A percentile compares a stretch with the other conserved stretches of the same genome.
Conservation (phyloP, 2,797 vertebrate species). For the Lophotriccus pileatus region DNA sequence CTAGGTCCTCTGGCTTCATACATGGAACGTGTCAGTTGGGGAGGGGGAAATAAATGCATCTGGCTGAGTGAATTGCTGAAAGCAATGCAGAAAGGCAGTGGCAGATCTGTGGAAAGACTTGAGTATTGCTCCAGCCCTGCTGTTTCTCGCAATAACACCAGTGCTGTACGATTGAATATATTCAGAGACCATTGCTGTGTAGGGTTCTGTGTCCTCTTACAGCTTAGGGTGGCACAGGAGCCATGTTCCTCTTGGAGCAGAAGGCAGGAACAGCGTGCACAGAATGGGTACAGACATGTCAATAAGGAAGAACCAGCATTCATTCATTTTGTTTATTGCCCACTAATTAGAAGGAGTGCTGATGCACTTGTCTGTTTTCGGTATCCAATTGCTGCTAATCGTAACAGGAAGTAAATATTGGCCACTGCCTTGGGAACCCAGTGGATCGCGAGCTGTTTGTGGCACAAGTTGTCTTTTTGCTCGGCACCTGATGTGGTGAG, state of each 20-base stretch:
- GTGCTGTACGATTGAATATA: background rate
- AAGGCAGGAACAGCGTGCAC: background rate
- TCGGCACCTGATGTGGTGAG: background rate
- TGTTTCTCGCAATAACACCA: background rate
- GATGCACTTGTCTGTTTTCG: background rate
- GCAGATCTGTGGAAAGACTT: background rate
- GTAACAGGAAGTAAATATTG: background rate
- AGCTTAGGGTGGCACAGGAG: background rate
- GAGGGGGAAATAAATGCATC: background rate
- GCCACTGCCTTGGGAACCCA: background rate
- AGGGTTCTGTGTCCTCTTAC: background rate
- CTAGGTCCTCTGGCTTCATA: background rate
- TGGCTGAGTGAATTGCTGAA: background rate
- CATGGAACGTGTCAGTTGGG: rapidly evolving
- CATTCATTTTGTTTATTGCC: background rate
- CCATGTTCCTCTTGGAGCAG: rapidly evolving
- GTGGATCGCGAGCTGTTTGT: background rate
- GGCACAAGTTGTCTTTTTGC: background rate
- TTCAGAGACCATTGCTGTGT: background rate
- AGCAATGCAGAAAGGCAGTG: background rate
- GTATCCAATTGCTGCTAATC: background rate
- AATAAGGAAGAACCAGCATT: background rate
- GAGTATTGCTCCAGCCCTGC: background rate
- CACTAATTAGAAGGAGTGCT: background rate
- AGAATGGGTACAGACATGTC: background rate